Evolutionary conservation across 2,113 vertebrate species (phyloP).

Genomic region (Zosterops lateralis): DNA sequence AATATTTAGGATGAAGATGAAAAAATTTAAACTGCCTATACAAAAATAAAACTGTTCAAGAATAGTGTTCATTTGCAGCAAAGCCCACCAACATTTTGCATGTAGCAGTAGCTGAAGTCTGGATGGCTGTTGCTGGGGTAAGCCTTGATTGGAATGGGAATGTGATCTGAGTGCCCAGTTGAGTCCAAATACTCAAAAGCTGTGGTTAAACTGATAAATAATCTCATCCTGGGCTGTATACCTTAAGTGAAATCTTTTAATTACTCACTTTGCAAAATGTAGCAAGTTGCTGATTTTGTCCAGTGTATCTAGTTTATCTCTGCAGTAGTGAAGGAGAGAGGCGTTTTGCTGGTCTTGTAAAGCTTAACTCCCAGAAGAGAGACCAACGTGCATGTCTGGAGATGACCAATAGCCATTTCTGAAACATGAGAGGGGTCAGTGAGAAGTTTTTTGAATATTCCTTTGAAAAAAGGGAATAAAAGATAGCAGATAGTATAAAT

Average conservation of each 20-base stretch:
- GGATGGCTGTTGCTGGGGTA: background rate
- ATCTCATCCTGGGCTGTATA: background rate
- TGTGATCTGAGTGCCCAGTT: background rate
- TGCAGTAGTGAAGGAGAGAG: background rate
- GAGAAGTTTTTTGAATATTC: background rate
- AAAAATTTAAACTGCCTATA: background rate
- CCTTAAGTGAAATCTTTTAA: background rate
- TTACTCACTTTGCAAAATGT: background rate
- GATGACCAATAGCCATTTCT: background rate
- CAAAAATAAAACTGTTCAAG: background rate
- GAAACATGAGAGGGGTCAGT: background rate
- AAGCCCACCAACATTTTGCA: background rate
- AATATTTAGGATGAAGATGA: background rate
- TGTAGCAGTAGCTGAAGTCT: background rate
- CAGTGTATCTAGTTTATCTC: background rate
- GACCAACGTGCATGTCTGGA: background rate
- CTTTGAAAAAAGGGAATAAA: background rate
- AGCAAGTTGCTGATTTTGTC: background rate
- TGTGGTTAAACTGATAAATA: background rate
- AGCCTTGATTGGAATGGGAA: background rate
- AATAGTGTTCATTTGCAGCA: background rate
- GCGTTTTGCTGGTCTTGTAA: background rate
- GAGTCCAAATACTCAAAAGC: background rate
- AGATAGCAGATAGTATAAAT: background rate
- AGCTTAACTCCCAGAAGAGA: background rate